Conservation (phyloP, 2,888 invertebrate species). For the Scaeva pyrastri region DNA sequence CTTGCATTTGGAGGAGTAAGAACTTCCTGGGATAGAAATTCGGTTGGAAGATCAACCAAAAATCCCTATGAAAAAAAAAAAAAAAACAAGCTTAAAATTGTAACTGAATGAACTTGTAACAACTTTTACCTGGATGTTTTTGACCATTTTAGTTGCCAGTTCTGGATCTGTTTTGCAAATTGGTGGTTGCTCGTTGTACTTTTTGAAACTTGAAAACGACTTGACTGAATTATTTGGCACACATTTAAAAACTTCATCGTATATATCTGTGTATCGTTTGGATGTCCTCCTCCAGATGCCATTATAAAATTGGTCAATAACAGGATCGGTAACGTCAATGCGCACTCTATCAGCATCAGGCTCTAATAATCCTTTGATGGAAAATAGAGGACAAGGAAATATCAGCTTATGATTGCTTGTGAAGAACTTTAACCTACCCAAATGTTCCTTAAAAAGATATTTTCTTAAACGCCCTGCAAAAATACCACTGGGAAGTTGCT, state of each 20-base stretch:
- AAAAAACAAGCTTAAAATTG: constrained; percentile 4
- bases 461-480: constrained; percentile 94
- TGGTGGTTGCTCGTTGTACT: constrained; percentile 90
- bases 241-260: constrained; percentile 96
- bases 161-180: constrained; percentile 90
- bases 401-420: too few species aligned
- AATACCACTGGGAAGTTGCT: constrained; percentile 91
- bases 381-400: background rate
- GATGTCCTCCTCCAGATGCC: constrained; percentile 93
- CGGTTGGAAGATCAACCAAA: constrained; percentile 94
- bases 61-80: constrained; percentile 87
- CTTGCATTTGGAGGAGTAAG: constrained; percentile 92
- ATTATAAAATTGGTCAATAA: constrained; percentile 92
- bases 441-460: constrained; percentile 95
- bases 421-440: constrained; percentile 86
- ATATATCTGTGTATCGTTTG: constrained; percentile 92
- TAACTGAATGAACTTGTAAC: background rate
- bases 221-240: constrained; percentile 94
- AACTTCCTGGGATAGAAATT: constrained; percentile 94
- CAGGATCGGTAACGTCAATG: constrained; percentile 91
- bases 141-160: constrained; percentile 89
- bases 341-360: constrained; percentile 82
- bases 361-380: constrained; percentile 84
- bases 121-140: constrained; percentile 87
- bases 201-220: constrained; percentile 90